Base-by-base conservation (phyloP, 2,113 vertebrate genomes). In the Triplophysa siluroides region DNA sequence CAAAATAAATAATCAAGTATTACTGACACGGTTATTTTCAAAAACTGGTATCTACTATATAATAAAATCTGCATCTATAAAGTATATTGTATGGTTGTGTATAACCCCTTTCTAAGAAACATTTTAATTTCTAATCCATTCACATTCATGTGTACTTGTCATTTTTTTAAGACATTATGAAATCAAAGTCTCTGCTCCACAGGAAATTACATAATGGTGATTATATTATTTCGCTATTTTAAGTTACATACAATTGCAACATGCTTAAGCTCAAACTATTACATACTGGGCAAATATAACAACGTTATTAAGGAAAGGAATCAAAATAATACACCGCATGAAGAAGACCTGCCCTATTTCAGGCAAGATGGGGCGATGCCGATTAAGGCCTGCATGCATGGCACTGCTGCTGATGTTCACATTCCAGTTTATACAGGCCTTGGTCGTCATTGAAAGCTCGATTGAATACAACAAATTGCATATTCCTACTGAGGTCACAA, bases 341-440 rank as follows among this genome's bases (percentile, higher is more conserved):
- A 1, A 78, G 29, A 77, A 41, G n/a, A 62, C 47, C 66, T 61
- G 61, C 14, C 76, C 64, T 43, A 43, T 67, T 47, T 16, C 56
- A 75, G 72, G 21, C 72, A n/a, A 60, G 74, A 84, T 75, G 86
- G 87, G 83, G 84, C 83, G 54, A 72, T 76, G 71, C 19, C 13
- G 73, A 33, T 19, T 26, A 76, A 13, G 72, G 47, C 65, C 26
- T 33, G 64, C 73, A n/a, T 50, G 79, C 83, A 81, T 63, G 52
- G 16, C 9, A 24, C n/a, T 41, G 62, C 45, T 73, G 24, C 21
- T 63, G 72, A 8, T 63, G 58, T 4, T 58, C n/a, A 3, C 4
- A 62, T 62, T 38, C 14, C 41, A 26, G n/a, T 38, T 41, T 29
- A 21, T 8, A 21, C 8, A 61, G 71, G 71, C 71, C 54, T 74